Evolutionary conservation across 2,888 invertebrate species (phyloP), one percentile per base, ranked within the genome.

Genomic region (Stegophylla sp.): DNA sequence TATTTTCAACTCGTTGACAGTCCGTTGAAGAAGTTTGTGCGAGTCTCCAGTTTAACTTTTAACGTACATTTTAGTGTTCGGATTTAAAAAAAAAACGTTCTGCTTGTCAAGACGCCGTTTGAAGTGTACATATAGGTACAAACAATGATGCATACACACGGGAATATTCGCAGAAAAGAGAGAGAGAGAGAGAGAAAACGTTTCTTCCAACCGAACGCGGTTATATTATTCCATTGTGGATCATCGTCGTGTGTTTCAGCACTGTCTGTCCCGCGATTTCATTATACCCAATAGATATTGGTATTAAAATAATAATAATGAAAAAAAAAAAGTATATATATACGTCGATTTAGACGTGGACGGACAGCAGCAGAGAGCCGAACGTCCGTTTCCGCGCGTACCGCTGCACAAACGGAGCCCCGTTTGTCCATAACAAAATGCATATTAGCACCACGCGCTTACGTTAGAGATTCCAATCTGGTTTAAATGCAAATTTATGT

Each of bases 401-500:
- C 12, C 28, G 26, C 28, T 13, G 23, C 61, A 28, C n/a, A n/a
- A 20, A 7, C 34, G 63, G 74, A 43, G n/a, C 23, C 61, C 61
- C 51, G 71, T 71, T 71, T 61, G 69, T 63, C 79, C 71, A 79
- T 79, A 79, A 79, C 61, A 41, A 79, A 79, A 79, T 79, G 69
- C 71, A 79, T 79, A 79, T 79, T 79, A 79, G 71, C 69, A 34
- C 59, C 77, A 45, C 56, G 73, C 41, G n/a, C n/a, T n/a, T n/a
- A 23, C 59, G 71, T 28, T 10, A 5, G n/a, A 61, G 71, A 71
- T 71, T 71, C 71, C 79, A 79, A 79, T 79, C 71, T 79, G 79
- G 71, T 79, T 79, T 79, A 61, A 61, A 79, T 79, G 71, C 79
- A 79, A 71, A 79, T 71, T 63, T 69, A 71, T 51, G 79, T 79